phyloP scores from a whole-genome alignment of 2,113 vertebrate genomes.

The Pyrgilauda ruficollis region DNA sequence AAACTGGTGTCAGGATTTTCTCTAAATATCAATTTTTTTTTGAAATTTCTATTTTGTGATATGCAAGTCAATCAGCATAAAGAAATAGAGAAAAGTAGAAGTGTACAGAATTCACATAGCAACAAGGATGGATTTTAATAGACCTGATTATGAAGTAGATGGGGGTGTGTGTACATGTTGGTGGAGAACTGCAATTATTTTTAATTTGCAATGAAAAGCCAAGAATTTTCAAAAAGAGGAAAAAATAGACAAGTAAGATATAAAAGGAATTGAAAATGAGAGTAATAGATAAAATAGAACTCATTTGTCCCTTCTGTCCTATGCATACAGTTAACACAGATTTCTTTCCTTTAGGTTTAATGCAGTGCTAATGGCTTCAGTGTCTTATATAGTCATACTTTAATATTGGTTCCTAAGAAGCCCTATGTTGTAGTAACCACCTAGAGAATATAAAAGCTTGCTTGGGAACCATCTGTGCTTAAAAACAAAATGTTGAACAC shows the following conservation, averaged over 20 bases:
- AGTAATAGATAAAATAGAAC: slow-evolving; percentile 28
- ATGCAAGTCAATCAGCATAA: neutral
- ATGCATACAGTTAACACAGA: slow-evolving; percentile 21
- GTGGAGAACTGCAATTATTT: neutral
- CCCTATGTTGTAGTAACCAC: neutral
- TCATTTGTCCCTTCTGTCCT: neutral
- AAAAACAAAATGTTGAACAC: neutral
- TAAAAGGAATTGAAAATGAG: slow-evolving; percentile 37
- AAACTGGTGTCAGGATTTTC: neutral
- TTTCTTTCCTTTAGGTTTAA: neutral
- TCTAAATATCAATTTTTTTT: neutral
- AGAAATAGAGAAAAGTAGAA: neutral
- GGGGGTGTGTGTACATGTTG: neutral
- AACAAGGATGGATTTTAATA: slow-evolving; percentile 50
- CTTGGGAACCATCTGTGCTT: neutral
- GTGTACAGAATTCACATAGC: slow-evolving; percentile 2
- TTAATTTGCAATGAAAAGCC: slow-evolving; percentile 15
- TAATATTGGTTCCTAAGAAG: neutral
- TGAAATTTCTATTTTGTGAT: neutral
- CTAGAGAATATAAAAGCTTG: neutral
- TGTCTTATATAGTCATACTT: neutral
- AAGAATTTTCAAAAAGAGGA: slow-evolving; percentile 1
- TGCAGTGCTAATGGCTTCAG: neutral
- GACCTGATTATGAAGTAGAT: slow-evolving; percentile 20
- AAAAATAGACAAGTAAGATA: slow-evolving; percentile 10